phyloP scores from a whole-genome alignment of 2,888 invertebrate genomes.

The Dorcus hopei region DNA sequence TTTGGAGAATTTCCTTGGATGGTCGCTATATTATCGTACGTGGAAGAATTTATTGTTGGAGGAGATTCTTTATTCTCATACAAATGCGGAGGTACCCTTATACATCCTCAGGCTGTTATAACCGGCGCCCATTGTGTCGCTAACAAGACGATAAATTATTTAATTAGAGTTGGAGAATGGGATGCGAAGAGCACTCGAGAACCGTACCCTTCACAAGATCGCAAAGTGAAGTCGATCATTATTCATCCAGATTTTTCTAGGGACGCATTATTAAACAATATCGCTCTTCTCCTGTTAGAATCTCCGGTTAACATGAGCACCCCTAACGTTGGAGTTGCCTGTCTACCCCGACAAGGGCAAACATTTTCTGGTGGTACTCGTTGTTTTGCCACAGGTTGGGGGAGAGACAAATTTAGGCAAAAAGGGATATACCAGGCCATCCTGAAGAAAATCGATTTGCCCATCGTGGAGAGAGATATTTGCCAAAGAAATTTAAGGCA shows the following conservation, averaged over 20 bases:
- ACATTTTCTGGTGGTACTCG: slow-evolving; percentile 52
- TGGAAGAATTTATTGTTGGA: slow-evolving; percentile 41
- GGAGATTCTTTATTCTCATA: slow-evolving; percentile 51
- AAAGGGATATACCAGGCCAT: slow-evolving; percentile 60
- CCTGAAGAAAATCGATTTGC: slow-evolving; percentile 66
- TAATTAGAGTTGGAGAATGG: slow-evolving; percentile 76
- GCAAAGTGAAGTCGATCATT: slow-evolving; percentile 51
- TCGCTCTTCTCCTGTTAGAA: slow-evolving; percentile 63
- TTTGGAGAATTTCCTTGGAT: slow-evolving; percentile 85
- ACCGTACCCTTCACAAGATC: slow-evolving; percentile 65
- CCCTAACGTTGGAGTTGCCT: slow-evolving; percentile 65
- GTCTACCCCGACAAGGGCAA: slow-evolving; percentile 61
- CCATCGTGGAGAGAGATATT: slow-evolving; percentile 57
- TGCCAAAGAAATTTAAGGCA: slow-evolving; percentile 61
- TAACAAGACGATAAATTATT: slow-evolving; percentile 32
- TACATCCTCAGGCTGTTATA: slow-evolving; percentile 72
- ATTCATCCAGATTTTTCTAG: slow-evolving; percentile 57
- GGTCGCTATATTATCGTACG: slow-evolving; percentile 60
- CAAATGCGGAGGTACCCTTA: slow-evolving; percentile 73
- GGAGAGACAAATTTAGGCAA: slow-evolving; percentile 68
- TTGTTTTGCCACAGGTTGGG: slow-evolving; percentile 79
- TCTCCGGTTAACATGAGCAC: slow-evolving; percentile 57
- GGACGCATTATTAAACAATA: slow-evolving; percentile 64
- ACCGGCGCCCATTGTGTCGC: slow-evolving; percentile 76
- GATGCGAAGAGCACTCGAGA: slow-evolving; percentile 75